phyloP scores from a whole-genome alignment of 2,797 vertebrate genomes.

The Streptopelia turtur region DNA sequence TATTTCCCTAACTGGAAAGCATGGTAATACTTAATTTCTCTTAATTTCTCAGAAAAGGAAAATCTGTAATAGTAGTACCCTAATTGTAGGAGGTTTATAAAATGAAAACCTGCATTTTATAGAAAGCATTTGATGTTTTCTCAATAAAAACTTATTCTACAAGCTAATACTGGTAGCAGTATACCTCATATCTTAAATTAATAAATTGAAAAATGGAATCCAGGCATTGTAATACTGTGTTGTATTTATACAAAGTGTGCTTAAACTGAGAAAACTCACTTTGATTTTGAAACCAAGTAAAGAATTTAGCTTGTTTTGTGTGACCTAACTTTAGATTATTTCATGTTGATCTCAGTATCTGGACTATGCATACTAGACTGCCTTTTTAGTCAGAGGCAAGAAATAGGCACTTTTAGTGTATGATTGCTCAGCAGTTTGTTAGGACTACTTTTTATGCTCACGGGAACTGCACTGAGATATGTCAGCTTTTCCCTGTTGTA shows the following conservation, averaged over 20 bases:
- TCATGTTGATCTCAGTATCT: neutral
- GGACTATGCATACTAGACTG: neutral
- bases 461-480: neutral
- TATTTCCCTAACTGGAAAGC: neutral
- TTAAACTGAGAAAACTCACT: neutral
- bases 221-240: neutral
- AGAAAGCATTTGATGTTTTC: neutral
- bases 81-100: neutral
- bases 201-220: neutral
- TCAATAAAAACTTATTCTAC: neutral
- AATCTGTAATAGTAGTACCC: neutral
- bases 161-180: neutral
- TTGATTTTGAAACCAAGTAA: neutral
- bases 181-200: neutral
- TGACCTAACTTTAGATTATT: neutral
- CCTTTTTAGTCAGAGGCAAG: neutral
- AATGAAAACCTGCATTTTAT: neutral
- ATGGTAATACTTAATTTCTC: neutral
- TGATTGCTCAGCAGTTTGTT: neutral
- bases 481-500: neutral
- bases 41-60: neutral
- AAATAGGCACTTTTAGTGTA: neutral
- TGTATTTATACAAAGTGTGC: neutral
- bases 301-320: neutral
- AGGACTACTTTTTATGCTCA: neutral